Base-by-base conservation (phyloP, 2,888 invertebrate genomes). In the Drosophila mettleri region DNA sequence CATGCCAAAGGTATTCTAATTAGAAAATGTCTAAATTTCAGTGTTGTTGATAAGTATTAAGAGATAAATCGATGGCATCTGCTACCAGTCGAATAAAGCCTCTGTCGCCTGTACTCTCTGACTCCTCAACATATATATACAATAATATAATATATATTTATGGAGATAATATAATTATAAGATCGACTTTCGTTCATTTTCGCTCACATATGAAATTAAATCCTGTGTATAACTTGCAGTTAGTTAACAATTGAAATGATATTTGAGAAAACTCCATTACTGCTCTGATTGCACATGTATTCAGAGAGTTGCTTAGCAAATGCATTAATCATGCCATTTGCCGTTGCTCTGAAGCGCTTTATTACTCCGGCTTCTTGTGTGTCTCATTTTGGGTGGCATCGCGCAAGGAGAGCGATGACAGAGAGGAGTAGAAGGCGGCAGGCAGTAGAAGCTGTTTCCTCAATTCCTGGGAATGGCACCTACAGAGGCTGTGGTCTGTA, bases 381-480 rank as follows among this genome's bases (percentile, higher is more conserved):
- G 38, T 63, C 53, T 51, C 31, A 49, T 51, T 74, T 74, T 73
- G 75, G 69, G 72, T 69, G 72, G 72, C 58, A 74, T 58, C 58
- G 45, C 14, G 22, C n/a, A 46, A 5, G 8, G 8, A 10, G 33
- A 8, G 3, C 22, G 16, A 31, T n/a, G 14, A 14, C 14, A 2
- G 1, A 16, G 27, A 6, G 3, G 7, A 9, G n/a, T 2, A 12
- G 18, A 12, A 34, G 36, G 9, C 2, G 20, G 4, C 10, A 31
- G 63, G 34, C 27, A 2, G 29, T 29, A 16, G 39, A 48, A 48
- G 54, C 29, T 29, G 67, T 51, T 74, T 54, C 53, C 41, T 72
- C 70, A 59, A 58, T 83, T 86, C 76, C 64, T 49, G 73, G 65
- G 72, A 84, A 78, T 66, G 65, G 69, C 88, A 78, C 86, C 89